These are phyloP conservation scores for Turritopsis dohrnii DNA, from an alignment of 30 jellyfish, hydroid and myxozoan species.

Conservation along the genomic window DNA sequence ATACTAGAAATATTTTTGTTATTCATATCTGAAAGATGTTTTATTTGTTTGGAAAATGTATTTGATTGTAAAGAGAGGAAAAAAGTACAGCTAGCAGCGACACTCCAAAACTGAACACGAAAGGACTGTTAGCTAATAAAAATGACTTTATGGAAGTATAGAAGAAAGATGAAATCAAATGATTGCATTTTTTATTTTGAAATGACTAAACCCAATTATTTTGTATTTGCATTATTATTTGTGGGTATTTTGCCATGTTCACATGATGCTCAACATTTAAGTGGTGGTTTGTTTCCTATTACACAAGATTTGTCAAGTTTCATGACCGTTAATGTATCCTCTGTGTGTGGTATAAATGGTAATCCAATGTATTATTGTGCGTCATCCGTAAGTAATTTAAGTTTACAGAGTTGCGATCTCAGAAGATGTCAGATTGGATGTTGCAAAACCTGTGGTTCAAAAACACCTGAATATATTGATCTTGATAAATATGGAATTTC, in stretches of 20 bases:
- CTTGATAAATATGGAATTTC: slow-evolving; percentile 21
- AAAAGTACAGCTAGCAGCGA: too few species aligned
- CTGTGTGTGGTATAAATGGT: slow-evolving; percentile 75
- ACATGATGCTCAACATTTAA: slow-evolving; percentile 10
- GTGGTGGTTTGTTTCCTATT: slow-evolving; percentile 78
- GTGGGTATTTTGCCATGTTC: not conserved
- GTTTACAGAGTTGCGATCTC: slow-evolving; percentile 62
- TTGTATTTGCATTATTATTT: not conserved
- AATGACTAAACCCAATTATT: slow-evolving; percentile 46
- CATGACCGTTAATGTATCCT: slow-evolving; percentile 55
- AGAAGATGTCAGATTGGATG: slow-evolving; percentile 61
- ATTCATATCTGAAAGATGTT: not conserved
- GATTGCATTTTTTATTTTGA: slow-evolving; percentile 70
- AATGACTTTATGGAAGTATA: slow-evolving; percentile 7
- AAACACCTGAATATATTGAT: slow-evolving; percentile 47
- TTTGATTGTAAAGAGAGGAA: not conserved
- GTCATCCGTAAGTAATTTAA: slow-evolving; percentile 45
- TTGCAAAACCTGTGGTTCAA: slow-evolving; percentile 72
- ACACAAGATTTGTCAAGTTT: slow-evolving; percentile 62
- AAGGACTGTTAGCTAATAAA: not conserved
- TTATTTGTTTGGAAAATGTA: not conserved
- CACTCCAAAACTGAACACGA: too few species aligned
- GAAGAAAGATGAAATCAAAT: not conserved
- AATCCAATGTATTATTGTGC: slow-evolving; percentile 52
- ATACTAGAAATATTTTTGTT: not conserved